Evolutionary conservation across 2,888 invertebrate genomes (phyloP), one percentile per base, ranked within the genome.

Genomic region (Agrotis segetum): DNA sequence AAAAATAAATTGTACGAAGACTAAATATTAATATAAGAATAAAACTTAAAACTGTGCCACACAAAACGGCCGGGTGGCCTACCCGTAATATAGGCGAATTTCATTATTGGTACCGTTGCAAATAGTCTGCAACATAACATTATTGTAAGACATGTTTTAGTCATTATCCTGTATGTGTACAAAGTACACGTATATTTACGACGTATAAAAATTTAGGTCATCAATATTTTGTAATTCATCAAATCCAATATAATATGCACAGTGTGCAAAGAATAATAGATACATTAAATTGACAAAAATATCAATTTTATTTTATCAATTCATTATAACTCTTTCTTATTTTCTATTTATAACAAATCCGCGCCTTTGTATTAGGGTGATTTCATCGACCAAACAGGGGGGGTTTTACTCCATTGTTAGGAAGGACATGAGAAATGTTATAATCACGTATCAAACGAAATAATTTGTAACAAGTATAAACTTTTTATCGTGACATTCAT

Each of bases 351-450:
- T 52, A 53, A 67, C 63, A 70, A 72, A 67, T 69, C 65, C 62
- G 69, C 70, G 63, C 56, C 77, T 60, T 68, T 77, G 55, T 72
- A 66, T 81, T 56, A 77, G 52, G 67, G 62, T 72, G 70, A 53
- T 68, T 74, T 77, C 29, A 58, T 77, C 71, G 67, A 83, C 56
- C 59, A 71, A 77, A 72, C 53, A 63, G 83, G 84, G 82, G 85
- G 85, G 84, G 85, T 74, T 82, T 82, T 78, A 81, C 84, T 85
- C 82, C 79, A 76, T 63, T 77, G 49, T 61, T 58, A 67, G 62
- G 56, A 64, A 65, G 50, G 53, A 65, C 53, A 53, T 67, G 21
- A 71, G 16, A 74, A 79, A 82, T 84, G 86, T 85, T 85, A 87
- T 83, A 87, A 87, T 81, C 88, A 87, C 87, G 87, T 74, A 14